Evolutionary conservation across 2,113 vertebrate genomes (phyloP), one percentile per base, ranked within the genome.

Genomic region (Apteryx mantelli): DNA sequence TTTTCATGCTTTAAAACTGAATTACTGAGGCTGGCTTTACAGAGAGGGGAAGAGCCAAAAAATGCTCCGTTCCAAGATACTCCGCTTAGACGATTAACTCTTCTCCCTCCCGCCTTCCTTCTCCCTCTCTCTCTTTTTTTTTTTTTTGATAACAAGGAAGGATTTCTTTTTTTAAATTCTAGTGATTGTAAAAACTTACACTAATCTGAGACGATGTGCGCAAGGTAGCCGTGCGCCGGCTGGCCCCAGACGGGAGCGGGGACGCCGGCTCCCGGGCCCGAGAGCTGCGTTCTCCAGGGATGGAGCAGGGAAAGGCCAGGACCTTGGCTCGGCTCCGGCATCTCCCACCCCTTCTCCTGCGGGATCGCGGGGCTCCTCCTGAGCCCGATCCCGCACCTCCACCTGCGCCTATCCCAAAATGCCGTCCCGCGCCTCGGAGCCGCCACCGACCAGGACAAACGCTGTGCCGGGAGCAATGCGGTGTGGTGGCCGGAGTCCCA

Each of bases 1-100:
- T 98, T 98, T 99, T 98, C 98, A 98, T 98, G 99, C 99, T 99
- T 99, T 99, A 99, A 99, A 99, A 99, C 98, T 98, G 99, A 99
- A 99, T 99, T 99, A 99, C 98, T 98, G 98, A 99, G 99, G 98
- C 97, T 97, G 98, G 98, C 98, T 98, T 98, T 97, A 97, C 96
- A 96, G 95, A 83, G 97, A 75, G 93, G 94, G 80, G 92, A 93
- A 93, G 97, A 93, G 92, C 93, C 96, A 94, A 91, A 94, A 97
- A 98, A 96, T 32, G 95, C 97, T 97, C 98, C 96, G 95, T 98
- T 98, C 98, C 98, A 96, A 97, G 98, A 98, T 98, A 98, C 98
- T 97, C 94, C 91, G 98, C 99, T 98, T 95, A 97, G 96, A 98
- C 96, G 97, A 98, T 98, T 99, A 99, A 98, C 98, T 97, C 98